Evolutionary conservation across 1,140 invertebrate species (phyloP), one percentile per base, ranked within the genome.

Genomic region (Psix sp.): DNA sequence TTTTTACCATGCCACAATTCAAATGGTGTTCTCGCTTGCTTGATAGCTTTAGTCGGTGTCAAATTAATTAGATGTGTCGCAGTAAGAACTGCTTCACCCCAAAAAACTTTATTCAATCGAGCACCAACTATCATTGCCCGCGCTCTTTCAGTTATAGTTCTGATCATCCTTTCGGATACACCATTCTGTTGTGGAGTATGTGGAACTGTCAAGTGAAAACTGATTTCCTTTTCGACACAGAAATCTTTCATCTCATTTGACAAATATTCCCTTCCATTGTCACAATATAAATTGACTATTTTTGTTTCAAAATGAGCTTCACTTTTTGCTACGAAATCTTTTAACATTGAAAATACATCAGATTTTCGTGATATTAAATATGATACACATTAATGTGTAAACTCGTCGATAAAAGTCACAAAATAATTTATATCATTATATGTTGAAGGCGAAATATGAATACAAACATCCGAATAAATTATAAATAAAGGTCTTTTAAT

Each of bases 21-120:
- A n/a, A n/a, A n/a, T n/a, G n/a, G n/a, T n/a, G n/a, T n/a, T n/a
- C n/a, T n/a, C n/a, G n/a, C n/a, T n/a, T n/a, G 54, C 79, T 77
- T 48, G 88, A 33, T 33, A 82, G 82, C 70, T 68, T 77, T 80
- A 42, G 77, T 83, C 48, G 84, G 80, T 35, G 60, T 70, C 39
- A 77, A 65, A 80, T 88, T 89, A 51, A 86, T 83, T 78, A 87
- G 81, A 80, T 84, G 82, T 11, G 77, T 77, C 33, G 83, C 77
- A 46, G 82, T 85, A 68, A 80, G 49, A 20, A 86, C 68, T 39
- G 85, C 80, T 66, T 88, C 77, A 26, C 80, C 80, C 84, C 84
- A 87, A 54, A 84, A 81, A 15, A 24, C 17, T 52, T 79, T 81
- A 46, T 62, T 21, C 36, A 80, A 68, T 15, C 74, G 24, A 11